Evolutionary conservation across 2,113 vertebrate genomes (phyloP), one percentile per base, ranked within the genome.

Genomic region (Trichechus manatus): DNA sequence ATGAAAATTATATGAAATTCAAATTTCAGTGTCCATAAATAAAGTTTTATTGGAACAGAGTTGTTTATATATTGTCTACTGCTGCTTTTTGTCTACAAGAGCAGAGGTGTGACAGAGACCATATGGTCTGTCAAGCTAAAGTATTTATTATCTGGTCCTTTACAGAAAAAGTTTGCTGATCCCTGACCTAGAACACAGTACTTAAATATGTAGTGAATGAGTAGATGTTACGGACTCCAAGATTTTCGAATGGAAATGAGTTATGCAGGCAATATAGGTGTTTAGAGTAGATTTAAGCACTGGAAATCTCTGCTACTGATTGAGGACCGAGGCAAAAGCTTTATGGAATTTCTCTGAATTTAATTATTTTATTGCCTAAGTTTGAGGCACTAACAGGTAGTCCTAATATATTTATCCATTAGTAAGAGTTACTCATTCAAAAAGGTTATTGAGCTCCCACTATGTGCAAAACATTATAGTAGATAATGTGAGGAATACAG

Each of bases 11-110:
- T 7, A 22, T 86, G 56, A 68, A 89, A 89, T 81, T 86, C 66
- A 97, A 90, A 87, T 82, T 66, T 82, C n/a, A 87, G 61, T 82
- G 25, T 77, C 59, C 42, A 8, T n/a, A 88, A 86, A 68, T 74
- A 53, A 93, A 91, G 61, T 63, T 74, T 89, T 89, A 80, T 70
- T 68, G 53, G 59, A 92, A 89, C 20, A 89, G 11, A 84, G 77
- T 31, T 61, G 39, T 72, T 96, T 84, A 88, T 19, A 31, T 44
- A 85, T 80, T 72, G 63, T 74, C 36, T 66, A 50, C n/a, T 79
- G 61, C 8, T 81, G 74, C 64, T 97, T 89, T 97, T 92, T 72
- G 82, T 3, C n/a, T 31, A n/a, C 1, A 84, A 22, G 29, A 29
- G 13, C 15, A 89, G 64, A 96, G 33, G 50, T 70, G 42, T 50